Percentiles rank a stretch among this genome's conserved stretches.
phyloP scores from a whole-genome alignment of 2,113 vertebrate genomes.

The Oceanodroma tethys region DNA sequence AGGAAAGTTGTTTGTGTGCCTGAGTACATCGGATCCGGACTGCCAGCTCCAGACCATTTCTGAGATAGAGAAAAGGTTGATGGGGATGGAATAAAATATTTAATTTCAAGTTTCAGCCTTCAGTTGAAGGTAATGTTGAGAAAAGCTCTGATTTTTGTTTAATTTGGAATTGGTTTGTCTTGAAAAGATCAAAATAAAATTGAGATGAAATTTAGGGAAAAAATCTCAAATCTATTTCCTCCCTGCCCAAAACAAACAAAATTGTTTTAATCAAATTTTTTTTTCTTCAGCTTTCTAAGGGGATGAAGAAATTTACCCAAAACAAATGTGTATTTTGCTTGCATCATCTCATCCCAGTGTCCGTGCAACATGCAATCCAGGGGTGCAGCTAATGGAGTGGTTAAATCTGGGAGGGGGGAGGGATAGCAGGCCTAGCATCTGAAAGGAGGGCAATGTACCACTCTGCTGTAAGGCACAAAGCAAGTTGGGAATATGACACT shows the following conservation, averaged over 20 bases:
- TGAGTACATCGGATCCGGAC: neutral
- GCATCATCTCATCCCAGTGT: neutral
- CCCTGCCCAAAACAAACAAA: neutral
- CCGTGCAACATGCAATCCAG: fast-evolving
- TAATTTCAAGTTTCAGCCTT: neutral
- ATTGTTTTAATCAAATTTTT: neutral
- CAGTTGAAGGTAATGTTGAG: neutral
- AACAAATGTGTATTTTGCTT: neutral
- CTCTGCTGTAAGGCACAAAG: neutral
- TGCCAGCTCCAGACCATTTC: neutral
- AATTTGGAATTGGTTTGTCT: neutral
- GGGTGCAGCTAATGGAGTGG: neutral
- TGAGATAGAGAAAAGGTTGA: neutral
- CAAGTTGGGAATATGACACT: neutral
- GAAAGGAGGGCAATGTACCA: neutral
- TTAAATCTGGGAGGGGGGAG: neutral
- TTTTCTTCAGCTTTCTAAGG: neutral
- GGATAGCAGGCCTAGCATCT: neutral
- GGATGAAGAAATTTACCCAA: neutral
- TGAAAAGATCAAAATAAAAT: neutral
- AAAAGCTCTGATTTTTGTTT: neutral
- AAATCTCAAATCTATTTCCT: neutral
- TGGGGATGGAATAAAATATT: neutral
- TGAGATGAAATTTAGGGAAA: neutral
- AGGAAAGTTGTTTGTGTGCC: neutral